Percentiles rank a stretch among this genome's conserved stretches.
These are phyloP conservation scores for Heteromurus nitidus DNA, from an alignment of 2,888 invertebrate species.

Conservation along the genomic window DNA sequence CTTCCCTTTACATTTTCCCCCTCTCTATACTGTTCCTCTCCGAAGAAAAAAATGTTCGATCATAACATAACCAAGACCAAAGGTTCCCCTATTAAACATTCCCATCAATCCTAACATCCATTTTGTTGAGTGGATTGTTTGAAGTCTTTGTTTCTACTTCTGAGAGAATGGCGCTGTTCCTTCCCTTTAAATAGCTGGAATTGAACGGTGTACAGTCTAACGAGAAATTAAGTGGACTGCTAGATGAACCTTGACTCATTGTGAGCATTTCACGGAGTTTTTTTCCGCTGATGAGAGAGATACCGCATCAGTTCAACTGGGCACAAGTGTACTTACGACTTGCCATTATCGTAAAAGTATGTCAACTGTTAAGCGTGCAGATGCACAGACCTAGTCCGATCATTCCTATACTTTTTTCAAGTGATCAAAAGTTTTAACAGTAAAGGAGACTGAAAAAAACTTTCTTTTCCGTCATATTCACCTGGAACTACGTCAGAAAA, in stretches of 20 bases:
- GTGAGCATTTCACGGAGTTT: neutral
- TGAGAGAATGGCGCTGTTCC: too few species aligned
- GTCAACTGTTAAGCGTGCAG: neutral
- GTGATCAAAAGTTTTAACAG: too few species aligned
- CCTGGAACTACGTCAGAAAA: too few species aligned
- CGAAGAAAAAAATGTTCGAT: constrained; percentile 8
- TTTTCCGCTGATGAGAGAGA: neutral
- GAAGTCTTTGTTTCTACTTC: constrained; percentile 46
- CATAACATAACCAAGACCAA: too few species aligned
- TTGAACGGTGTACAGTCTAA: neutral
- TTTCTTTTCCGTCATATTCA: too few species aligned
- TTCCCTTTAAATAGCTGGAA: constrained; percentile 19
- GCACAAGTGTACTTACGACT: neutral
- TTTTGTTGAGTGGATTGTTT: constrained; percentile 37
- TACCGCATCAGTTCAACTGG: neutral
- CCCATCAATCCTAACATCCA: constrained; percentile 20
- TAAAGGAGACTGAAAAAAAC: too few species aligned
- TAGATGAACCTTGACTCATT: neutral
- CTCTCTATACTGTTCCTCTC: too few species aligned
- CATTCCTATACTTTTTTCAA: neutral
- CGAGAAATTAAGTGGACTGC: constrained; percentile 18
- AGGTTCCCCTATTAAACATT: neutral
- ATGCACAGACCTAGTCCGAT: neutral
- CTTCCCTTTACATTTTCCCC: neutral
- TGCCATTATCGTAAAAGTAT: constrained; percentile 8